Base-by-base conservation (phyloP, 2,797 vertebrate genomes). In the Hozukius guyotensis region DNA sequence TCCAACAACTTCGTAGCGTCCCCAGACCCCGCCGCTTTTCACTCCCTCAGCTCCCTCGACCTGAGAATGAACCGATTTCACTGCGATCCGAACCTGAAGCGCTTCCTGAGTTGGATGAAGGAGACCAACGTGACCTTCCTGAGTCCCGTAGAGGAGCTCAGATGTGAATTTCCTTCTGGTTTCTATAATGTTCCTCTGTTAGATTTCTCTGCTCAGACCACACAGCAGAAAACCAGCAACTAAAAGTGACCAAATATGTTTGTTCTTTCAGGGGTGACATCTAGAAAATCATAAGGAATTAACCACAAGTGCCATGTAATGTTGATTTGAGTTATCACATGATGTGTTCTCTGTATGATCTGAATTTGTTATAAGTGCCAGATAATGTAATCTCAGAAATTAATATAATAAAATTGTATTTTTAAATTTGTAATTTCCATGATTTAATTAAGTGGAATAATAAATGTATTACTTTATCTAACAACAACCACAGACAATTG, bases 1-100 rank as follows among this genome's bases (percentile, higher is more conserved):
- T 93, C 90, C 11, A 88, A 91, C 68, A 99, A 97, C 92, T 94
- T 94, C 62, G 72, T 99, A 71, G 91, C 96, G n/a, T 94, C 95
- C 25, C 97, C 97, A 0, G 91, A 96, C 57, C 96, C 97, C 0
- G 25, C 70, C 1, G 16, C 92, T 13, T 97, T 98, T 62, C 77
- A 72, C 38, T 93, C 88, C 0, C 93, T 98, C 38, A 86, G 38
- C 3, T 2, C 36, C 52, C 83, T 99, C 25, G 81, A 96, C 88
- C 82, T 98, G 38, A 88, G 62, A 0, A 89, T 90, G 34, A 99
- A 98, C 73, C 91, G 66, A 0, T 98, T 96, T 77, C 76, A 94
- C 78, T 99, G 97, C 24, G 87, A 94, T 3, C 90, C 94, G 5
- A 34, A 89, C 22, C 93, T 98, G 25, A 90, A 61, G 25, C 29